These are phyloP conservation scores for Oncorhynchus tshawytscha DNA, from an alignment of 2,113 vertebrate genomes.

Conservation along the genomic window DNA sequence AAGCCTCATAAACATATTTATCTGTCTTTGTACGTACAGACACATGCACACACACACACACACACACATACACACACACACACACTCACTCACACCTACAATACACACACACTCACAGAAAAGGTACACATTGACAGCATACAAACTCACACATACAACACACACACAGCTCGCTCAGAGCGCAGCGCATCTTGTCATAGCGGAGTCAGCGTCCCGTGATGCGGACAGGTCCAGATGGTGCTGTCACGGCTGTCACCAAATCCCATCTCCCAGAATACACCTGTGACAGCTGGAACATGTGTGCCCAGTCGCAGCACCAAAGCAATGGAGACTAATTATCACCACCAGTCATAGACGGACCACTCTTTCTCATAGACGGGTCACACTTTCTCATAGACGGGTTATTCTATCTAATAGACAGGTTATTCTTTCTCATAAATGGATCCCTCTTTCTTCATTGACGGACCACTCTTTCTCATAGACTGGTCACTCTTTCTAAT, in stretches of 20 bases:
- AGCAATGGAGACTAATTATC: constrained; percentile 77
- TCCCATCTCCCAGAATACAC: constrained; percentile 76
- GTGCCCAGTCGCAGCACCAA: constrained; percentile 66
- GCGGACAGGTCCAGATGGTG: constrained; percentile 74
- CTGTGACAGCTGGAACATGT: constrained; percentile 79
- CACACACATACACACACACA: constrained; percentile 12
- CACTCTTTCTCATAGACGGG: constrained; percentile 24
- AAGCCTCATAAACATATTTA: too few species aligned
- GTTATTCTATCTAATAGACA: too few species aligned
- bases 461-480: constrained; percentile 1
- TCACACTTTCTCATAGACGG: too few species aligned
- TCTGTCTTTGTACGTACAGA: not conserved
- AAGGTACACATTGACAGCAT: not conserved
- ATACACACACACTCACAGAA: constrained; percentile 12
- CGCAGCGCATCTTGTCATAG: constrained; percentile 54
- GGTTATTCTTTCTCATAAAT: too few species aligned
- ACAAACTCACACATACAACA: constrained; percentile 15
- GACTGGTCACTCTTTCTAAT: not conserved
- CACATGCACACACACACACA: constrained; percentile 17
- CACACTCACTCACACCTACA: constrained; percentile 15
- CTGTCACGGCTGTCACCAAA: constrained; percentile 74
- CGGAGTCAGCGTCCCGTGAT: constrained; percentile 48
- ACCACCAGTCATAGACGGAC: constrained; percentile 52
- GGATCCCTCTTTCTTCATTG: constrained; percentile 13
- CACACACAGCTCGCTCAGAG: constrained; percentile 6